These are phyloP conservation scores for Microplitis manilae DNA, from an alignment of 2,888 invertebrate genomes.

Conservation along the genomic window DNA sequence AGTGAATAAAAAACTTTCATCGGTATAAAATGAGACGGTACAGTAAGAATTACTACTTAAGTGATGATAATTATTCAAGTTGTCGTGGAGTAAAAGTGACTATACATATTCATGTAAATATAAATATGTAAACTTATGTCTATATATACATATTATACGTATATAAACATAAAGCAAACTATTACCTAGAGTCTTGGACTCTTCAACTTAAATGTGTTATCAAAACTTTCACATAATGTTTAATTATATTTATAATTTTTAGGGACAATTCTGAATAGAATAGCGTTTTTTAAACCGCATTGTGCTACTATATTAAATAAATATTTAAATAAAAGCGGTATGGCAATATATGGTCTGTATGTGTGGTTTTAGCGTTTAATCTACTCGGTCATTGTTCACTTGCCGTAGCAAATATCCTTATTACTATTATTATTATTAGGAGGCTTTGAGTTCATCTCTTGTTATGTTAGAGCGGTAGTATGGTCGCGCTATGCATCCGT, in stretches of 20 bases:
- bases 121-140: background rate
- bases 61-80: background rate
- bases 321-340: background rate
- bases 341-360: background rate
- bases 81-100: background rate
- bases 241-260: background rate
- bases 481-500: constrained; percentile 23
- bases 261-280: background rate
- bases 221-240: background rate
- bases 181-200: background rate
- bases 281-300: no score
- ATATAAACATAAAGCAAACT: background rate
- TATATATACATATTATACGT: background rate
- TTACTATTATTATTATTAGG: constrained; percentile 47
- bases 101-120: background rate
- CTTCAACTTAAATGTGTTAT: background rate
- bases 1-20: background rate
- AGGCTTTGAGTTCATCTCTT: constrained; percentile 7
- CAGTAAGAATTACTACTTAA: background rate
- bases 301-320: background rate
- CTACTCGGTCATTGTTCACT: constrained; percentile 59
- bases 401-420: constrained; percentile 63
- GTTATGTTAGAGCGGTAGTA: background rate
- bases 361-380: constrained; percentile 3
- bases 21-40: background rate